Base-by-base conservation (phyloP, 2,113 vertebrate species). In the Rhabdornis inornatus region DNA sequence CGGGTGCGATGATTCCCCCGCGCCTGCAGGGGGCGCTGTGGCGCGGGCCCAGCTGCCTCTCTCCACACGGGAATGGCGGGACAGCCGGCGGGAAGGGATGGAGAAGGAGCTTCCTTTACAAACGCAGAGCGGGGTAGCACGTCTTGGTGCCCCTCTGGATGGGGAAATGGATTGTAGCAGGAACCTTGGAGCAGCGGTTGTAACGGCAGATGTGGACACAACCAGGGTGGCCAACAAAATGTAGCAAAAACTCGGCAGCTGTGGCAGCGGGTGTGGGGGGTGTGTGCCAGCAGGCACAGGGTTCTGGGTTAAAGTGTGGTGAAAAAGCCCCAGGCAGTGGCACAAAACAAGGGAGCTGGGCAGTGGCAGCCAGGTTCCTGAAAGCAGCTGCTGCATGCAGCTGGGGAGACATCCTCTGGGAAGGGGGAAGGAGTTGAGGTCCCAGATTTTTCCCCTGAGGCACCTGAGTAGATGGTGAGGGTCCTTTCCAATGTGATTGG, bases 61-160 rank as follows among this genome's bases (percentile, higher is more conserved):
- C 33, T 6, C 13, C 23, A 5, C 5, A 19, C 4, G 3, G 9
- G 7, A 30, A 50, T 9, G 11, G 55, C 4, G 7, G 19, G 9
- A 0, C 50, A 10, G 37, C 16, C 0, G 0, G 25, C 1, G 0
- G 3, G 13, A 30, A 50, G 31, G 19, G 45, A 30, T 19, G 55
- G 19, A 28, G 19, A 71, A 40, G 15, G 11, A 11, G 9, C 5
- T 50, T 59, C 15, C 15, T 42, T 70, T 59, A 30, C 19, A 60
- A 42, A 35, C 23, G 22, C 35, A 18, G 0, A 0, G 1, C 8
- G 27, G 33, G 11, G 12, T 44, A 70, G 15, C 15, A 3, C 5
- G 24, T 30, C 15, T 0, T 1, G 0, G 15, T 69, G 30, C 11
- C 30, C 9, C 30, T 70, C 12, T 7, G 14, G 23, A 40, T 64